phyloP scores from a whole-genome alignment of 2,113 vertebrate genomes.

The Oxygymnocypris stewartii region DNA sequence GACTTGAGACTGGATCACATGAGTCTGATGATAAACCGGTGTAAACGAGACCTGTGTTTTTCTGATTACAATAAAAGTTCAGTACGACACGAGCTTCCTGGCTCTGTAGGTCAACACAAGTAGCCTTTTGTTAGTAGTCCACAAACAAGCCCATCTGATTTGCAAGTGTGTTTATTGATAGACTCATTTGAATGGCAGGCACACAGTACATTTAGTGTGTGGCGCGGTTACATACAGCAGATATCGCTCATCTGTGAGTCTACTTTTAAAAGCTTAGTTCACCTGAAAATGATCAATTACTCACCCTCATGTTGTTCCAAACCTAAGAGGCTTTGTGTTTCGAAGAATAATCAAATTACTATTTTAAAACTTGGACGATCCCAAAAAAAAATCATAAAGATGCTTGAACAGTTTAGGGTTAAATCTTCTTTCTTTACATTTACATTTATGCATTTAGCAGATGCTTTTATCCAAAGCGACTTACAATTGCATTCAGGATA shows the following conservation, averaged over 20 bases:
- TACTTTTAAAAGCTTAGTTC: not conserved
- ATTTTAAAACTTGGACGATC: not conserved
- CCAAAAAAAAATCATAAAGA: too few species aligned
- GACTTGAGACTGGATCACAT: not conserved
- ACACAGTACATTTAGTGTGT: not conserved
- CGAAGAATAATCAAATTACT: not conserved
- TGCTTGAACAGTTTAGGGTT: too few species aligned
- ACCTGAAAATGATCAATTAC: not conserved
- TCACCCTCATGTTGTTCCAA: not conserved
- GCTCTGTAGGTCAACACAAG: slow-evolving; percentile 32
- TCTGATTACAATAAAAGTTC: not conserved
- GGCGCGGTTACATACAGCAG: not conserved
- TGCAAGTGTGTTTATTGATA: slow-evolving; percentile 50
- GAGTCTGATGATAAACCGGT: not conserved
- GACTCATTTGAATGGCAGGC: slow-evolving; percentile 65
- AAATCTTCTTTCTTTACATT: too few species aligned
- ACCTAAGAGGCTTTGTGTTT: not conserved
- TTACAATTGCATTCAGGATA: too few species aligned
- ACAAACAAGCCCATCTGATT: slow-evolving; percentile 19
- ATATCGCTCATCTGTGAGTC: not conserved
- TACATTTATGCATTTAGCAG: too few species aligned
- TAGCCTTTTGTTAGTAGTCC: slow-evolving; percentile 19
- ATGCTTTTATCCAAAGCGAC: too few species aligned
- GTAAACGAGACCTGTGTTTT: not conserved
- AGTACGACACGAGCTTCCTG: not conserved